phyloP scores from a whole-genome alignment of 2,113 vertebrate genomes.

The Bagarius yarrelli region DNA sequence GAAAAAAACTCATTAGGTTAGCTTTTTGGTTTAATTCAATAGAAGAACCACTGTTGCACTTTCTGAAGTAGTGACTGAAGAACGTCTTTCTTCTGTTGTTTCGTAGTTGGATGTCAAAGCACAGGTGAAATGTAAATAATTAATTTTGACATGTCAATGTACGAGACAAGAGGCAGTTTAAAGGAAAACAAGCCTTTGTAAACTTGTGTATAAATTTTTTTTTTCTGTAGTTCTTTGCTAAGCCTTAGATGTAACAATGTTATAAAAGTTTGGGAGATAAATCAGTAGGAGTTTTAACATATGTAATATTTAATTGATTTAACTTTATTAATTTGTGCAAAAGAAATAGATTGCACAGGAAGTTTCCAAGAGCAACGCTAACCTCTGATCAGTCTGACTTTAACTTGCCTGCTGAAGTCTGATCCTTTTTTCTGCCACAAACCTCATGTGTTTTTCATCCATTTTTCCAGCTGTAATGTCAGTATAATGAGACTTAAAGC shows the following conservation, averaged over 20 bases:
- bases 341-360: background rate
- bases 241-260: background rate
- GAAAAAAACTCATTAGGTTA: background rate
- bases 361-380: background rate
- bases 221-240: background rate
- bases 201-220: background rate
- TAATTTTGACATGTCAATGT: background rate
- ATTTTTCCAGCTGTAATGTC: no score
- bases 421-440: background rate
- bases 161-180: background rate
- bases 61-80: slow-evolving; percentile 8
- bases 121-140: background rate
- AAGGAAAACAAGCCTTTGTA: background rate
- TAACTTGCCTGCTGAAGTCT: background rate
- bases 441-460: background rate
- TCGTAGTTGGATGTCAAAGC: background rate
- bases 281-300: background rate
- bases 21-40: background rate
- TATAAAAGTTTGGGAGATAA: background rate
- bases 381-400: background rate
- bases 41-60: slow-evolving; percentile 31
- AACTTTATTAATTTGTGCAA: no score
- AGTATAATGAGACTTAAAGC: no score
- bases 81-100: background rate
- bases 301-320: background rate